Conservation (phyloP, 2,888 invertebrate species). For the Drosophila colorata region DNA sequence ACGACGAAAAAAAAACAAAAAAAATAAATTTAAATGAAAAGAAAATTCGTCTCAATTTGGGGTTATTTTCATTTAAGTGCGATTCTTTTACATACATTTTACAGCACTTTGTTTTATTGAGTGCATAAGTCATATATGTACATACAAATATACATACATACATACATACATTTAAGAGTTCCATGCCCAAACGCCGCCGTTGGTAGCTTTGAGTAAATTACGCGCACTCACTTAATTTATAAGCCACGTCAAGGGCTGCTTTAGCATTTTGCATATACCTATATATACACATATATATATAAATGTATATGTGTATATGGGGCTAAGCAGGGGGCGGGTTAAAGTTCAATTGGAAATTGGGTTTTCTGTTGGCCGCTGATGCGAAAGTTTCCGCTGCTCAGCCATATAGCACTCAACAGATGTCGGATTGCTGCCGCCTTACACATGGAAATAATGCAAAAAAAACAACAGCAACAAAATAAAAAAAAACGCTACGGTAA, state of each 20-base stretch:
- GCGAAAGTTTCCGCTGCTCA: conserved; percentile 39
- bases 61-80: too few relatives aligned
- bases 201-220: conserved; percentile 2
- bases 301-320: not conserved
- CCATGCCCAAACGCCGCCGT: not conserved
- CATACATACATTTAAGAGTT: too few relatives aligned
- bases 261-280: conserved; percentile 16
- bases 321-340: not conserved
- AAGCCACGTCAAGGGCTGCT: conserved; percentile 25
- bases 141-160: too few relatives aligned
- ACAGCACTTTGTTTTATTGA: too few relatives aligned
- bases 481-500: conserved; percentile 3
- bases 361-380: conserved; percentile 23
- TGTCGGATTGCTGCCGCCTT: conserved; percentile 46
- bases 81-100: too few relatives aligned
- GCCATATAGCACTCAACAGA: conserved; percentile 59
- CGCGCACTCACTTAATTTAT: conserved; percentile 24
- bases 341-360: conserved; percentile 58
- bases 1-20: too few relatives aligned
- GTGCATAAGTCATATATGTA: not conserved
- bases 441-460: conserved; percentile 33
- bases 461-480: conserved; percentile 13
- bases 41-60: too few relatives aligned
- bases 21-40: too few relatives aligned
- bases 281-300: not conserved